Conservation (phyloP, 2,113 vertebrate genomes). For the Daboia siamensis region DNA sequence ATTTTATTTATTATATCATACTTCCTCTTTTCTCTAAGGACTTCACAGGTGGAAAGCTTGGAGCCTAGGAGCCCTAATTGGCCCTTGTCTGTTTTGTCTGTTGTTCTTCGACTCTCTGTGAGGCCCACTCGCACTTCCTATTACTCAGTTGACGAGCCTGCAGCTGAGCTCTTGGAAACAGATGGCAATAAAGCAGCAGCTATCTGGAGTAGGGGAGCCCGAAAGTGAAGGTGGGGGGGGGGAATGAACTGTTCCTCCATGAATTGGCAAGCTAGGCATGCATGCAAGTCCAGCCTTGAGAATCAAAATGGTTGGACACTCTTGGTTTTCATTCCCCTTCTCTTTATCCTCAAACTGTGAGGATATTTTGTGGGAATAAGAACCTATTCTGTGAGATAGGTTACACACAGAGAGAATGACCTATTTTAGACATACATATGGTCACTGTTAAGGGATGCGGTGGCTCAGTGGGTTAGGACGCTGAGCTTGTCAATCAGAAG, state of each 20-base stretch:
- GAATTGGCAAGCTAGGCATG: not conserved
- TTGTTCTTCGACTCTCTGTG: not conserved
- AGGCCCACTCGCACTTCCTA: not conserved
- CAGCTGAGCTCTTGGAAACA: not conserved
- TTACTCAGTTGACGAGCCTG: not conserved
- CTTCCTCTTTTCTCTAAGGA: not conserved
- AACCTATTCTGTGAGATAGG: not conserved
- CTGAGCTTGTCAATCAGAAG: too few species aligned
- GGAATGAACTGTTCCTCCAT: not conserved
- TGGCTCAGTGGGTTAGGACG: too few species aligned
- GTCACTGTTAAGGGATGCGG: too few species aligned
- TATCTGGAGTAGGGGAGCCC: not conserved
- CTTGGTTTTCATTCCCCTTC: not conserved
- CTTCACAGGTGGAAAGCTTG: not conserved
- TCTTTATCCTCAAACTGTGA: not conserved
- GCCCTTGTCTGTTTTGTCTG: not conserved
- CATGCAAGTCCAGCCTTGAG: not conserved
- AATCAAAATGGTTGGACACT: not conserved
- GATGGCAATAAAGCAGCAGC: not conserved
- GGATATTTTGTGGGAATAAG: not conserved
- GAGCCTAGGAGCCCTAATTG: not conserved
- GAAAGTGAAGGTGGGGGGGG: not conserved
- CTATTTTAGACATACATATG: not conserved
- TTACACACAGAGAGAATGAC: not conserved
- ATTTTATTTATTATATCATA: not conserved